Conservation (phyloP, 2,113 vertebrate genomes). For the Oncorhynchus clarkii region DNA sequence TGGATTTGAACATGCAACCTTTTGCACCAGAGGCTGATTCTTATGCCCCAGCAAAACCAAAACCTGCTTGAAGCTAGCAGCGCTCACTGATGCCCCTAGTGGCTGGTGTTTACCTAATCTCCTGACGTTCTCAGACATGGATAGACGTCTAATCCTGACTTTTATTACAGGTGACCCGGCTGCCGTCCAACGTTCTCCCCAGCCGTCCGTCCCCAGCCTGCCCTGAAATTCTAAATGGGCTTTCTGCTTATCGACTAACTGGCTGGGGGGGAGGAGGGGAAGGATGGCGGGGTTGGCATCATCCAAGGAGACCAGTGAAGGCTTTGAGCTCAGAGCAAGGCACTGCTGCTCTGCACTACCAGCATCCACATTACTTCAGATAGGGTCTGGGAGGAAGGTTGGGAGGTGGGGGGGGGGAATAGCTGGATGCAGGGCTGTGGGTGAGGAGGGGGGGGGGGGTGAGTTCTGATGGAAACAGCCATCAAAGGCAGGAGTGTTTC, state of each 20-base stretch:
- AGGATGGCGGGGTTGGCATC: neutral
- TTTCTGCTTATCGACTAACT: neutral
- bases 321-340: neutral
- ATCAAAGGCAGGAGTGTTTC: slow-evolving; percentile 54
- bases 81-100: no score
- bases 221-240: neutral
- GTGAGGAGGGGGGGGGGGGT: neutral
- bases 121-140: no score
- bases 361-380: slow-evolving; percentile 41
- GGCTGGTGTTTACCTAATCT: no score
- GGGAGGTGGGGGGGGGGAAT: slow-evolving; percentile 1
- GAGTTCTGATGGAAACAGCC: slow-evolving; percentile 55
- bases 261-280: neutral
- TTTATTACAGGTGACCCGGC: neutral
- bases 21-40: no score
- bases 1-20: no score
- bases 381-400: slow-evolving; percentile 4
- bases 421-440: slow-evolving; percentile 1
- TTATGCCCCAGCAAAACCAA: no score
- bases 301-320: neutral
- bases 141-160: neutral
- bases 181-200: neutral
- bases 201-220: neutral
- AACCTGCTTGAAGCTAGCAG: no score
- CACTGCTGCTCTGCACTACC: neutral